Conservation (phyloP, 2,113 vertebrate species). For the Phocoena phocoena region DNA sequence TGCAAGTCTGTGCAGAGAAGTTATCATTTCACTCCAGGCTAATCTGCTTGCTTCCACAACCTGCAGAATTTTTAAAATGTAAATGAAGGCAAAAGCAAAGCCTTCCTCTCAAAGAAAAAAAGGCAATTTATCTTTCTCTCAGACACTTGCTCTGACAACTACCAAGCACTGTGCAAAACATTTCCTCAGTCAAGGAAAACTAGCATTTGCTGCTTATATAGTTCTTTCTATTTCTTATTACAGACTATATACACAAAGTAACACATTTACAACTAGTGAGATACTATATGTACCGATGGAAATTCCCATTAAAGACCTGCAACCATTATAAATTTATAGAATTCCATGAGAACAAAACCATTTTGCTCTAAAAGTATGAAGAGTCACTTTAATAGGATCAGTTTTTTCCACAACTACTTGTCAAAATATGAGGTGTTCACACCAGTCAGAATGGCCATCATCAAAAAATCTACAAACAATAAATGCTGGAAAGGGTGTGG, state of each 20-base stretch:
- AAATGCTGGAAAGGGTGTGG: not conserved
- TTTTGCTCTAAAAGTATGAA: not conserved
- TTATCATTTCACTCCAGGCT: not conserved
- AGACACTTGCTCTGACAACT: constrained; percentile 26
- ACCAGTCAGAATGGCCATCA: not conserved
- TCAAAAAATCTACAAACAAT: not conserved
- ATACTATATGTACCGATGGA: not conserved
- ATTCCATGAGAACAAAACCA: constrained; percentile 13
- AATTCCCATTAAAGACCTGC: constrained; percentile 17
- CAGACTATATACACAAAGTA: not conserved
- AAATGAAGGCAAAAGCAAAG: constrained; percentile 41
- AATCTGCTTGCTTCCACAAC: constrained; percentile 29
- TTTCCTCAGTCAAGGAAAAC: constrained; percentile 40
- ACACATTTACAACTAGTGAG: constrained; percentile 27
- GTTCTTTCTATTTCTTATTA: constrained; percentile 37
- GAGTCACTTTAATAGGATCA: not conserved
- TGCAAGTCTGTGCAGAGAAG: not conserved
- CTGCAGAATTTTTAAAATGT: constrained; percentile 43
- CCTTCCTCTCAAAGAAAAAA: constrained; percentile 22
- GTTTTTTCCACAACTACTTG: not conserved
- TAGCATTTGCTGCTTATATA: constrained; percentile 21
- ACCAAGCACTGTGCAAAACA: constrained; percentile 40
- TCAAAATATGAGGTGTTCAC: not conserved
- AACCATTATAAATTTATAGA: not conserved
- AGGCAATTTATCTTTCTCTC: constrained; percentile 35